A percentile compares a stretch with the other conserved stretches of the same genome.
These are phyloP conservation scores for Thaumetopoea pityocampa DNA, from an alignment of 1,140 invertebrate species.

Conservation along the genomic window DNA sequence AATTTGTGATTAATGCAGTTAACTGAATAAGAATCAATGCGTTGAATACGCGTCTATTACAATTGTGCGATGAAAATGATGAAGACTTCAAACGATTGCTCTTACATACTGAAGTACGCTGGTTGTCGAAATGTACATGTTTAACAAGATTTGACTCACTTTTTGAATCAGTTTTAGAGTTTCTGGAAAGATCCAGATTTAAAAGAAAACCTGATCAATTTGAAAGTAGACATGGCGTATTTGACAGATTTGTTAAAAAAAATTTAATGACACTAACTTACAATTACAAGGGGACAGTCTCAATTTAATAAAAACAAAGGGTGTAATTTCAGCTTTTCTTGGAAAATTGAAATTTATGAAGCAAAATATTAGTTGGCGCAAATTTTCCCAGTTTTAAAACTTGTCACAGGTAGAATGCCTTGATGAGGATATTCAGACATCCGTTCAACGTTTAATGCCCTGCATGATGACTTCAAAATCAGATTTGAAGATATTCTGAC, in stretches of 20 bases:
- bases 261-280: slow-evolving; percentile 9
- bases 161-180: slow-evolving; percentile 17
- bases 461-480: slow-evolving; percentile 9
- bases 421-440: slow-evolving; percentile 3
- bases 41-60: slow-evolving; percentile 3
- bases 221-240: too few species aligned
- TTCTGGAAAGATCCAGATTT: slow-evolving; percentile 13
- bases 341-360: too few species aligned
- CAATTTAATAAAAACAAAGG: too few species aligned
- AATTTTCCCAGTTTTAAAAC: slow-evolving; percentile 1
- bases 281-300: slow-evolving; percentile 13
- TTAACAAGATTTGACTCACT: slow-evolving; percentile 15
- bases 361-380: too few species aligned
- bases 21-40: slow-evolving; percentile 8
- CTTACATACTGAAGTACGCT: slow-evolving; percentile 2
- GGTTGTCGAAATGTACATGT: slow-evolving; percentile 12
- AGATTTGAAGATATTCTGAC: slow-evolving; percentile 4
- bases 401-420: not conserved
- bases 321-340: too few species aligned
- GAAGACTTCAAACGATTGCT: not conserved
- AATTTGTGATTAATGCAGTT: slow-evolving; percentile 23
- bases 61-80: slow-evolving; percentile 3
- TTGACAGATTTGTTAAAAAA: slow-evolving; percentile 15
- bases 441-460: slow-evolving; percentile 5
- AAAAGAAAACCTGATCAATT: slow-evolving; percentile 15